Base-by-base conservation (phyloP, 2,888 invertebrate genomes). In the Drosophila ezoana region DNA sequence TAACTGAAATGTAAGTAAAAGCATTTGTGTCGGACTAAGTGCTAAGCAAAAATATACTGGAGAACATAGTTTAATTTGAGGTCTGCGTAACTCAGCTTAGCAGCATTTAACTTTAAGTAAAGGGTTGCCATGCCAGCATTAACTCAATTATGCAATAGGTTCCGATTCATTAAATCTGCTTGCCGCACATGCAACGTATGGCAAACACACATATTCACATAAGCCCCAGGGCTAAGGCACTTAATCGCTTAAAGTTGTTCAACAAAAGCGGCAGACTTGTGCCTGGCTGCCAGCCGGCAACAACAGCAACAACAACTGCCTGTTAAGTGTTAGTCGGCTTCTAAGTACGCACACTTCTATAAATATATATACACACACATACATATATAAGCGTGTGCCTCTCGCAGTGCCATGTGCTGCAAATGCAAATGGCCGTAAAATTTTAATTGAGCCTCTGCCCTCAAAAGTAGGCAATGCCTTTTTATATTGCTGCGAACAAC, bases 401-500 rank as follows among this genome's bases (percentile, higher is more conserved):
- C 20, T 56, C 43, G 54, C 35, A 40, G 48, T 16, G 59, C 41
- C 65, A 70, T 65, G 69, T 75, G 72, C 76, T 80, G 74, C 28
- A 76, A 82, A 84, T 85, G 76, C 78, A 85, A 78, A 81, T 79
- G 78, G 75, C 82, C 79, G 88, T 88, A 77, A 77, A 87, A 83
- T 90, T 90, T 89, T 89, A 87, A 89, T 89, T 90, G 89, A 87
- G 79, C 74, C 71, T 59, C 57, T 65, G 81, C 78, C 67, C 79
- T 71, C 63, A 80, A 69, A 86, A 80, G 83, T 78, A 69, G 67
- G 89, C 76, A 51, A 69, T 67, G 67, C 49, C 57, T 68, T 83
- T 81, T 76, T 65, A 56, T 70, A 48, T 63, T 59, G 66, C 70
- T 37, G 28, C 9, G 51, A 65, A 63, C 68, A 67, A 60, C 64